These are phyloP conservation scores for Plebejus argus DNA, from an alignment of 2,888 invertebrate genomes.

Conservation along the genomic window DNA sequence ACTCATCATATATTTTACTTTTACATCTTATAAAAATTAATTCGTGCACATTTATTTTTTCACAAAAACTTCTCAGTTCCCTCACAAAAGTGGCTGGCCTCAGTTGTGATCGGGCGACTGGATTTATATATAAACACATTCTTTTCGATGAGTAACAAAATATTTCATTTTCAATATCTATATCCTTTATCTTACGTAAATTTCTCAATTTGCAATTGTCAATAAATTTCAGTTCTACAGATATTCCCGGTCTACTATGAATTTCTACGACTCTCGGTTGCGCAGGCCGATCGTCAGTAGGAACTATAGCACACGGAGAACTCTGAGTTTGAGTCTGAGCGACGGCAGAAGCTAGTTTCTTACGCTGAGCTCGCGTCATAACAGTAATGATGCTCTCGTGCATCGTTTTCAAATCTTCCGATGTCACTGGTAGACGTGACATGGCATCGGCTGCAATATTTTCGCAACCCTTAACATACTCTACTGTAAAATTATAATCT, in stretches of 20 bases:
- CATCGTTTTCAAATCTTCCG: slow-evolving; percentile 27
- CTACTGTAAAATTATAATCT: not conserved
- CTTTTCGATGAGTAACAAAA: slow-evolving; percentile 9
- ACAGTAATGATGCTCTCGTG: not conserved
- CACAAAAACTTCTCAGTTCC: slow-evolving; percentile 34
- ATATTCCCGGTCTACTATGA: slow-evolving; percentile 1
- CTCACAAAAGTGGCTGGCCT: slow-evolving; percentile 33
- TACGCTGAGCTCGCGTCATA: slow-evolving; percentile 20
- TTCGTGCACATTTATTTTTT: slow-evolving; percentile 30
- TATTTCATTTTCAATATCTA: not conserved
- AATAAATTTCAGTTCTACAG: slow-evolving; percentile 24
- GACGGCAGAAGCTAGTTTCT: not conserved
- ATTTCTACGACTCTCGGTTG: slow-evolving; percentile 31
- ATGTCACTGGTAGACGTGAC: slow-evolving; percentile 8
- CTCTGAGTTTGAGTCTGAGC: not conserved
- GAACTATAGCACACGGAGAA: slow-evolving; percentile 4
- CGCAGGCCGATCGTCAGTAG: slow-evolving; percentile 24
- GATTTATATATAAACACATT: slow-evolving; percentile 24
- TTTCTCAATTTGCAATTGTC: not conserved
- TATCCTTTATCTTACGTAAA: not conserved
- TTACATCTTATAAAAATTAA: slow-evolving; percentile 29
- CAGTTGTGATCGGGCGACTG: slow-evolving; percentile 28
- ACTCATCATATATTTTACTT: slow-evolving; percentile 16
- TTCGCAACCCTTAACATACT: slow-evolving; percentile 26
- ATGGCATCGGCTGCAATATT: slow-evolving; percentile 28